phyloP scores from a whole-genome alignment of 2,113 vertebrate genomes.

The Riparia riparia region DNA sequence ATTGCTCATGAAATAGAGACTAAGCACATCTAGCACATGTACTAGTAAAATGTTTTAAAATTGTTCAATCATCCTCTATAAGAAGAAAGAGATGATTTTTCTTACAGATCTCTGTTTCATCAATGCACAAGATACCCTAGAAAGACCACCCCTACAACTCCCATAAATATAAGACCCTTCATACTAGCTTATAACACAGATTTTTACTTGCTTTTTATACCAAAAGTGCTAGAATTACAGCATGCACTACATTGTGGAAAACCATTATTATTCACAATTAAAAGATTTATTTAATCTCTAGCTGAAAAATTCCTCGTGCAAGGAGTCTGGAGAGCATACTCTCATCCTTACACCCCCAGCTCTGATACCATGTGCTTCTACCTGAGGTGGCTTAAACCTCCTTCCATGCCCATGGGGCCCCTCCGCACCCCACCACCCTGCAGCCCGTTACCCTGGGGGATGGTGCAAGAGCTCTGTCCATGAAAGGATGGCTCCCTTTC shows the following conservation, averaged over 20 bases:
- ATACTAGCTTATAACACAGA: background rate
- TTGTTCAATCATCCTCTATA: background rate
- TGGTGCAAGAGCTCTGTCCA: background rate
- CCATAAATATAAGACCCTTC: background rate
- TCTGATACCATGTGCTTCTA: background rate
- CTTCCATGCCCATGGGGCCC: background rate
- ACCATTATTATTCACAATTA: background rate
- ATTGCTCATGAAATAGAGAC: background rate
- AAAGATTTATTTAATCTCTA: background rate
- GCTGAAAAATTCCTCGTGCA: background rate
- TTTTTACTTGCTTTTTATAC: background rate
- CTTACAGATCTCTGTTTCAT: background rate
- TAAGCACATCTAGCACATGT: background rate
- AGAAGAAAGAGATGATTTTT: background rate
- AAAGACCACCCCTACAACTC: background rate
- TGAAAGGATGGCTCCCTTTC: background rate
- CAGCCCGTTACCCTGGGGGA: background rate
- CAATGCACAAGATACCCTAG: background rate
- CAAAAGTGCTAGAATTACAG: background rate
- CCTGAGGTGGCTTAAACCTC: background rate
- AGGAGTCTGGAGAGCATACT: background rate
- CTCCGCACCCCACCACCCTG: accelerated
- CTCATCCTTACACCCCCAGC: background rate
- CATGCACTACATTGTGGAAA: background rate
- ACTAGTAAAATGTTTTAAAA: background rate